Conservation (phyloP, 1,140 invertebrate species). For the Zaprionus ornatus region DNA sequence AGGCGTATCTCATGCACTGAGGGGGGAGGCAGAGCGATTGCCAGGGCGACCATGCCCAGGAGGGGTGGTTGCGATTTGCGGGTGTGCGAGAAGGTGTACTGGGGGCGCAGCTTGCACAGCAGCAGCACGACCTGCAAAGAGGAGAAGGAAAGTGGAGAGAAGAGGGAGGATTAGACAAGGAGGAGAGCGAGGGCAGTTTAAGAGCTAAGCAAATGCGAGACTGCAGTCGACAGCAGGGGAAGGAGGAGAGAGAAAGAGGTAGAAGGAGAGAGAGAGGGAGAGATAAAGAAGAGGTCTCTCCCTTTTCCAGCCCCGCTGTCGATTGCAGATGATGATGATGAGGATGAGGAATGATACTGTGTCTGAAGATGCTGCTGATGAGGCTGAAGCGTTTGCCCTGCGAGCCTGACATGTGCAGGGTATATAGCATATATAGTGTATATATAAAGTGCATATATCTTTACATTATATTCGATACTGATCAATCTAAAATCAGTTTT, state of each 20-base stretch:
- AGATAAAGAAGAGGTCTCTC: background rate
- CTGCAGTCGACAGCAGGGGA: constrained; percentile 3
- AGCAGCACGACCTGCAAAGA: constrained; percentile 93
- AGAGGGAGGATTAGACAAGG: background rate
- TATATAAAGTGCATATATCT: background rate
- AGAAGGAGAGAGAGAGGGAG: background rate
- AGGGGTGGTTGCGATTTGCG: constrained; percentile 93
- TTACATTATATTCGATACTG: constrained; percentile 78
- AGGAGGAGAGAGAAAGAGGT: background rate
- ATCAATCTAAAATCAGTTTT: constrained; percentile 84
- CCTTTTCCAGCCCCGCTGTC: background rate
- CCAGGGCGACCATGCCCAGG: constrained; percentile 96
- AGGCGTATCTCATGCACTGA: constrained; percentile 98
- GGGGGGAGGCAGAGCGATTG: constrained; percentile 97
- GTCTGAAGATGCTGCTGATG: constrained; percentile 33
- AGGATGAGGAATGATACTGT: constrained; percentile 21
- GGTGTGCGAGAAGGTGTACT: constrained; percentile 95
- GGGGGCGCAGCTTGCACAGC: constrained; percentile 94
- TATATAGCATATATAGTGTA: background rate
- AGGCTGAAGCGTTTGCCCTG: background rate
- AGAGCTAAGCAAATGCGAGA: background rate
- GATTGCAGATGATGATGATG: constrained; percentile 5
- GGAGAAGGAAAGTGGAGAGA: constrained; percentile 17
- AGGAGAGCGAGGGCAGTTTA: background rate
- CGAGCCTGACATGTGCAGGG: background rate